phyloP scores from a whole-genome alignment of 2,888 invertebrate species.

The Resseliella maxima region DNA sequence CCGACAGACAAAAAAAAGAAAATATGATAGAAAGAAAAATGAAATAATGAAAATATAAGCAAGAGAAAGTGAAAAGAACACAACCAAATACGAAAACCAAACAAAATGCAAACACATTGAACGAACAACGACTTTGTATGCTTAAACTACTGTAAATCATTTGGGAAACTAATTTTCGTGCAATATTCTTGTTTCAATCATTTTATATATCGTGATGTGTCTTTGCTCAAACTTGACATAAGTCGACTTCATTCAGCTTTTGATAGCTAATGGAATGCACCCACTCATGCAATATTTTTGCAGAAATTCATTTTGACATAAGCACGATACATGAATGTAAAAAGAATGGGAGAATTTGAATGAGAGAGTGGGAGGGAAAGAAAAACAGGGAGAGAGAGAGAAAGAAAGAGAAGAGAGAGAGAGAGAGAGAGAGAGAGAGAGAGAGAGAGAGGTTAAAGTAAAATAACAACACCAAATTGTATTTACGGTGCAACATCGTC shows the following conservation, averaged over 20 bases:
- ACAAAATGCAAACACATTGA: too few species aligned
- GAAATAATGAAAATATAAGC: too few species aligned
- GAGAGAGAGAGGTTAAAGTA: too few species aligned
- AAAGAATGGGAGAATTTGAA: too few species aligned
- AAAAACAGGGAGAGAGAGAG: background rate
- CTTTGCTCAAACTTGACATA: background rate
- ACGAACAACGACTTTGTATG: background rate
- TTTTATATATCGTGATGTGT: background rate
- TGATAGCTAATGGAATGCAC: background rate
- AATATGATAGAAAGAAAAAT: too few species aligned
- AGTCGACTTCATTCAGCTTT: too few species aligned
- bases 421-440: background rate
- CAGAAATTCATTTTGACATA: background rate
- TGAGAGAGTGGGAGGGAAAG: background rate
- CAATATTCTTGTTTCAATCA: constrained; percentile 25
- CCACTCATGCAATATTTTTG: background rate
- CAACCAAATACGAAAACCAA: too few species aligned
- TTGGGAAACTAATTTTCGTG: background rate
- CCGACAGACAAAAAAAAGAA: too few species aligned
- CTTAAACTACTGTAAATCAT: constrained; percentile 30
- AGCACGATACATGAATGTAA: too few species aligned
- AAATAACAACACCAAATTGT: background rate
- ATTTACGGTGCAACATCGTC: background rate
- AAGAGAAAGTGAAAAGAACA: too few species aligned
- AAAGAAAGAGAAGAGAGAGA: background rate